Evolutionary conservation across 1,140 invertebrate species (phyloP).

Genomic region (Onthophagus taurus): DNA sequence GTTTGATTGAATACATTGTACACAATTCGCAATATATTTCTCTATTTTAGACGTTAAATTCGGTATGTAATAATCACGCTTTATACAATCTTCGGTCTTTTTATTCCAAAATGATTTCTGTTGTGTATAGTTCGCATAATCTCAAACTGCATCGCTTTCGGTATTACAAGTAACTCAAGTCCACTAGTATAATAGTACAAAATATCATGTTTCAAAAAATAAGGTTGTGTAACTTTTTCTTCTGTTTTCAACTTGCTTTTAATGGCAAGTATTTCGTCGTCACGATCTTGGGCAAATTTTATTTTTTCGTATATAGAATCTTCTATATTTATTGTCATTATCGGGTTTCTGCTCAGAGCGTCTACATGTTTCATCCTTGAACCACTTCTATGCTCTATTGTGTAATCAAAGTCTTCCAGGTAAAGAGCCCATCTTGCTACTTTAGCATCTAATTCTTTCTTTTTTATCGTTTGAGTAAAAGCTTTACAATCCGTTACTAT

Average conservation of each 20-base stretch:
- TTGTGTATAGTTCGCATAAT: conserved; percentile 22
- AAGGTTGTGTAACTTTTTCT: conserved; percentile 21
- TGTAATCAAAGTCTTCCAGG: conserved; percentile 31
- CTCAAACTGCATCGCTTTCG: conserved; percentile 14
- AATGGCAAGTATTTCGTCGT: conserved; percentile 3
- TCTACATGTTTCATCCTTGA: conserved; percentile 38
- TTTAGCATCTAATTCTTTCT: conserved; percentile 31
- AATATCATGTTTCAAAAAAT: conserved; percentile 19
- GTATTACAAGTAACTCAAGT: conserved; percentile 18
- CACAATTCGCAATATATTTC: conserved; percentile 2
- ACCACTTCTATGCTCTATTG: conserved; percentile 31
- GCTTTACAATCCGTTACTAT: conserved; percentile 28
- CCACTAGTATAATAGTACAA: conserved; percentile 19
- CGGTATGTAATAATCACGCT: conserved; percentile 3
- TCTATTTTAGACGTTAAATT: conserved; percentile 1
- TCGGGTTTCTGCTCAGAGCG: conserved; percentile 17
- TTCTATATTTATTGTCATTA: conserved; percentile 7
- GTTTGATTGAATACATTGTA: conserved; percentile 7
- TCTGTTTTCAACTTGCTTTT: conserved; percentile 7
- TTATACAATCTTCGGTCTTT: conserved; percentile 1
- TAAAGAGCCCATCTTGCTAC: conserved; percentile 32
- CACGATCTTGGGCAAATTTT: conserved; percentile 3
- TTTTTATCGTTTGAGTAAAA: conserved; percentile 34
- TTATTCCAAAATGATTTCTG: conserved; percentile 20
- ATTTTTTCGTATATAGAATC: neutral